Evolutionary conservation across 2,797 vertebrate species (phyloP).

Genomic region (Rhinoraja longicauda): DNA sequence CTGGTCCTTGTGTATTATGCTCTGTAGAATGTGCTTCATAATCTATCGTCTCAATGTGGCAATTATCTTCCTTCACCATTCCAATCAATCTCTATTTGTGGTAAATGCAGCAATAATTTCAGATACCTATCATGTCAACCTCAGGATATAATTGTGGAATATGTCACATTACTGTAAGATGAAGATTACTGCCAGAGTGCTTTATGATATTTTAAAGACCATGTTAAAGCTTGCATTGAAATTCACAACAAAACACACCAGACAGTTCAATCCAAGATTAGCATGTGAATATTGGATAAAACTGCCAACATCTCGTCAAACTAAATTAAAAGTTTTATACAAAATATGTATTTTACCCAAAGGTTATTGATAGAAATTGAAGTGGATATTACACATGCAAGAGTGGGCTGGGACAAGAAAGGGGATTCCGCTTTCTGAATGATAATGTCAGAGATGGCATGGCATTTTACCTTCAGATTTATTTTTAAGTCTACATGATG

Average conservation of each 20-base stretch:
- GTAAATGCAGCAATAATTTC: slow-evolving; percentile 12
- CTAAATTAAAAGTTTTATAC: not conserved
- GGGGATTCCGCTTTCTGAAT: not conserved
- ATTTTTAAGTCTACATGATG: not conserved
- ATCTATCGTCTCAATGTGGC: not conserved
- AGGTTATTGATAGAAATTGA: not conserved
- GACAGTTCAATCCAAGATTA: not conserved
- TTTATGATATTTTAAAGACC: slow-evolving; percentile 3
- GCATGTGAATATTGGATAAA: not conserved
- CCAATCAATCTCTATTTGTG: slow-evolving; percentile 31
- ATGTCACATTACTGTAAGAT: not conserved
- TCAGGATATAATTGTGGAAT: slow-evolving; percentile 10
- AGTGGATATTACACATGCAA: not conserved
- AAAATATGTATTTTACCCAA: not conserved
- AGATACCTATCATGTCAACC: slow-evolving; percentile 23
- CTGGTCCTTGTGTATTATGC: not conserved
- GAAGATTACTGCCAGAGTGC: not conserved
- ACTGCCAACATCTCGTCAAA: not conserved
- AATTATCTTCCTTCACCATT: slow-evolving; percentile 25
- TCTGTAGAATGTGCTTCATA: not conserved
- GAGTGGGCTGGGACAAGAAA: not conserved
- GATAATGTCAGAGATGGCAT: not conserved
- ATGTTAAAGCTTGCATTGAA: not conserved
- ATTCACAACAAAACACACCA: not conserved
- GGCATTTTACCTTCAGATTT: not conserved